phyloP scores from a whole-genome alignment of 64 coral and sea anemone species.

The Montipora sp. region DNA sequence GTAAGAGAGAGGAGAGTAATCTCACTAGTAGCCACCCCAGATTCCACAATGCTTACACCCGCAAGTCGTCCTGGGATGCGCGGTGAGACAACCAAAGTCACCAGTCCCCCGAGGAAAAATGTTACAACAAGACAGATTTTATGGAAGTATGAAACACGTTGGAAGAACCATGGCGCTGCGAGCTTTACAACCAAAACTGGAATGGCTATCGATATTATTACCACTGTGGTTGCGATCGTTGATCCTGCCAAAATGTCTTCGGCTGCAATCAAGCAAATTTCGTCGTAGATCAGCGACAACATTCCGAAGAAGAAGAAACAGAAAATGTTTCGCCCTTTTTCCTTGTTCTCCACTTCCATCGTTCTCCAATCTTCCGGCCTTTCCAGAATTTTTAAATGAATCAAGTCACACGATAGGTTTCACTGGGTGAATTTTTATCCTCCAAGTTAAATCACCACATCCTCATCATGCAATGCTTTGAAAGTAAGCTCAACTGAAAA shows the following conservation, averaged over 20 bases:
- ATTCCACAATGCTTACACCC: conserved; percentile 57
- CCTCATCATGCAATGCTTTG: too few species aligned
- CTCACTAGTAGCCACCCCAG: conserved; percentile 61
- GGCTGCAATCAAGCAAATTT: conserved; percentile 56
- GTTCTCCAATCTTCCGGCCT: too few species aligned
- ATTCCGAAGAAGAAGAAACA: conserved; percentile 63
- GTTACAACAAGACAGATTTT: conserved; percentile 52
- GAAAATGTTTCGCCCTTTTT: conserved; percentile 31
- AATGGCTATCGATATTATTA: conserved; percentile 60
- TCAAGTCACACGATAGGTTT: too few species aligned
- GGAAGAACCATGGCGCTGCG: conserved; percentile 39
- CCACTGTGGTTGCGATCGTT: conserved; percentile 60
- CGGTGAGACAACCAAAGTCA: conserved; percentile 21
- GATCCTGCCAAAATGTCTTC: conserved; percentile 72
- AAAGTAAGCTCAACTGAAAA: too few species aligned
- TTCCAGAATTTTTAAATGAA: too few species aligned
- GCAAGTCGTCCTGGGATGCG: conserved; percentile 27
- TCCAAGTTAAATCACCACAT: too few species aligned
- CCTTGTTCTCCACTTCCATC: neutral
- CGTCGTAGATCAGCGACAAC: conserved; percentile 64
- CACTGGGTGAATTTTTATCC: too few species aligned
- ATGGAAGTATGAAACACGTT: conserved; percentile 28
- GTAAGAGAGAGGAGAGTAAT: conserved; percentile 66
- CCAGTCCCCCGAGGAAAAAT: conserved; percentile 32
- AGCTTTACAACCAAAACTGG: conserved; percentile 50